These are phyloP conservation scores for Phalanger gymnotis DNA, from an alignment of 2,797 vertebrate species.

Conservation along the genomic window DNA sequence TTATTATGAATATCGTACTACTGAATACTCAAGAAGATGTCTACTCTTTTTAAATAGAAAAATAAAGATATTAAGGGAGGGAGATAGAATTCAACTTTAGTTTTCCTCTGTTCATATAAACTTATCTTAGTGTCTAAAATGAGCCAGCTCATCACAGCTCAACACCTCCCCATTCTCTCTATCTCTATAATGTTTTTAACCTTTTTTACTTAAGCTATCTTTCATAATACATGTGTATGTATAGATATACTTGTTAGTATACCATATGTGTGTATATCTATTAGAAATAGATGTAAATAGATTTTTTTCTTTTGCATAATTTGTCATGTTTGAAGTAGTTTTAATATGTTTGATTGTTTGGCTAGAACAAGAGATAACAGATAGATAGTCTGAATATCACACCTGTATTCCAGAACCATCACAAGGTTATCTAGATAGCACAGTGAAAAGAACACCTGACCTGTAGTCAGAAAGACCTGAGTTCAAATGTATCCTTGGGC, in stretches of 20 bases:
- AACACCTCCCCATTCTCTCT: neutral
- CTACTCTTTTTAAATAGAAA: slow-evolving; percentile 16
- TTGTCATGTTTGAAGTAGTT: neutral
- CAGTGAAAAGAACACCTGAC: neutral
- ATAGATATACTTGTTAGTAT: neutral
- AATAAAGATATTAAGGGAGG: slow-evolving; percentile 4
- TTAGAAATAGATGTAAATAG: neutral
- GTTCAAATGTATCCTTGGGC: neutral
- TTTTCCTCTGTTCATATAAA: neutral
- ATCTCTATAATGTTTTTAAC: neutral
- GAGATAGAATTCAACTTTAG: neutral
- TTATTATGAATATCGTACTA: slow-evolving; percentile 24
- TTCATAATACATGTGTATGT: neutral
- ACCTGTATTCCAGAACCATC: neutral
- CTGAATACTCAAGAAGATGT: slow-evolving; percentile 23
- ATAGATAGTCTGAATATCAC: neutral
- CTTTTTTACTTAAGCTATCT: neutral
- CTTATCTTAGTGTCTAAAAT: neutral
- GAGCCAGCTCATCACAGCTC: neutral
- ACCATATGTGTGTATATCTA: neutral
- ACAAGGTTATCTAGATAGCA: neutral
- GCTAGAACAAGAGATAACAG: neutral
- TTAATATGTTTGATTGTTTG: neutral
- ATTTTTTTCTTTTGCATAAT: neutral
- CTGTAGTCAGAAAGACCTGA: neutral